phyloP scores from a whole-genome alignment of 1,140 invertebrate genomes.

The Ips typographus region DNA sequence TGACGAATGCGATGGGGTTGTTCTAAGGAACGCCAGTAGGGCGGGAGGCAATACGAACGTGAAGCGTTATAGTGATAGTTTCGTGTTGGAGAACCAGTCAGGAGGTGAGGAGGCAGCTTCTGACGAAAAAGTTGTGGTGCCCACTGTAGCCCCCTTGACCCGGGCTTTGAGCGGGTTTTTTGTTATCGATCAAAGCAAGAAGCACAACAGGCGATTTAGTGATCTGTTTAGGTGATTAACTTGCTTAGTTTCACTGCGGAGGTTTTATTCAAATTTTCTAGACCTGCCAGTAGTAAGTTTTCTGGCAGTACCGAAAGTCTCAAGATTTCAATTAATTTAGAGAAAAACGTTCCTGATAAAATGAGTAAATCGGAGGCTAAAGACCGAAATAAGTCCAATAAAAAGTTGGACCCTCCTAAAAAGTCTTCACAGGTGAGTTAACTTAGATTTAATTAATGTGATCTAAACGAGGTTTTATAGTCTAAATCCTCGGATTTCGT shows the following conservation, averaged over 20 bases:
- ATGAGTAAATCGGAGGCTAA: conserved; percentile 4
- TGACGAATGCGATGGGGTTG: conserved; percentile 38
- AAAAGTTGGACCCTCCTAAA: conserved; percentile 22
- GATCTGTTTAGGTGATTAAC: conserved; percentile 44
- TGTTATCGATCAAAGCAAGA: conserved; percentile 42
- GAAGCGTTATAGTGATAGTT: conserved; percentile 51
- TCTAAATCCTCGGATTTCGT: conserved; percentile 18
- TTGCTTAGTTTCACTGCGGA: background rate
- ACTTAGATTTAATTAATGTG: background rate
- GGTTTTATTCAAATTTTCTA: conserved; percentile 11
- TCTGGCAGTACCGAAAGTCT: conserved; percentile 34
- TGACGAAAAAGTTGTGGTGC: conserved; percentile 20
- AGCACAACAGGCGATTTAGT: conserved; percentile 45
- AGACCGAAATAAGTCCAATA: conserved; percentile 26
- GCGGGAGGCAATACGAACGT: conserved; percentile 26
- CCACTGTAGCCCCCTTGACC: conserved; percentile 35
- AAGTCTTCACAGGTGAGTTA: conserved; percentile 19
- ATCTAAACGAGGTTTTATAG: background rate
- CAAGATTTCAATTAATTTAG: conserved; percentile 26
- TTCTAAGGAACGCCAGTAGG: conserved; percentile 34
- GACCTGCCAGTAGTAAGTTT: conserved; percentile 31
- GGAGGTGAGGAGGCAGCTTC: conserved; percentile 28
- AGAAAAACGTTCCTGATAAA: conserved; percentile 27
- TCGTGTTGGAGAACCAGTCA: conserved; percentile 44
- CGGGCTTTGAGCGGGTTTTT: conserved; percentile 46